Conservation (phyloP, 2,888 invertebrate genomes). For the Chrysotoxum bicinctum region DNA sequence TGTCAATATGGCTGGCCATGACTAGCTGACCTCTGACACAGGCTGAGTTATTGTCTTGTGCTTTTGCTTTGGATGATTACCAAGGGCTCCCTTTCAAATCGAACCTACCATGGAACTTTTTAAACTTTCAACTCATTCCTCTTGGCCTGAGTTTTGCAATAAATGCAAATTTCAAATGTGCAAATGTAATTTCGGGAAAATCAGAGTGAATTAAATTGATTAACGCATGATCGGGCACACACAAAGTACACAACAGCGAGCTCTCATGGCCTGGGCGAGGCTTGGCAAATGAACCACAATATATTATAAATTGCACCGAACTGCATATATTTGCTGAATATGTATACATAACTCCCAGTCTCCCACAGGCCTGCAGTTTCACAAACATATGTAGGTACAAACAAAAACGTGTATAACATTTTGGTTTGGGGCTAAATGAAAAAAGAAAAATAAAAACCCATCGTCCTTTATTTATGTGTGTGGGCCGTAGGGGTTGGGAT, state of each 20-base stretch:
- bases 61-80: background rate
- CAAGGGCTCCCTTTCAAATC: background rate
- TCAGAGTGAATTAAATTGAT: conserved; percentile 65
- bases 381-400: background rate
- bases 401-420: background rate
- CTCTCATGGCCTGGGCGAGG: conserved; percentile 12
- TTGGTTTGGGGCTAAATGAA: conserved; percentile 14
- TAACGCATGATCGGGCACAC: conserved; percentile 56
- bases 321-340: background rate
- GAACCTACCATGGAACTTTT: conserved; percentile 7
- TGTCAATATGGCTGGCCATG: background rate
- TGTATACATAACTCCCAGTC: background rate
- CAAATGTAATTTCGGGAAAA: conserved; percentile 62
- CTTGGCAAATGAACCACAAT: conserved; percentile 38
- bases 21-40: background rate
- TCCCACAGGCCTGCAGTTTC: background rate
- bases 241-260: conserved; percentile 30
- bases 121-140: background rate
- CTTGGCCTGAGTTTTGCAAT: conserved; percentile 29
- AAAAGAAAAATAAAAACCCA: background rate
- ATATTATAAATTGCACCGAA: conserved; percentile 30
- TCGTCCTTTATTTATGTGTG: background rate
- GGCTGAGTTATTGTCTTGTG: background rate
- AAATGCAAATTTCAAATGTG: conserved; percentile 63
- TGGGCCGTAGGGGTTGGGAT: background rate